Conservation (phyloP, 2,113 vertebrate species). For the Cyrtonyx montezumae region DNA sequence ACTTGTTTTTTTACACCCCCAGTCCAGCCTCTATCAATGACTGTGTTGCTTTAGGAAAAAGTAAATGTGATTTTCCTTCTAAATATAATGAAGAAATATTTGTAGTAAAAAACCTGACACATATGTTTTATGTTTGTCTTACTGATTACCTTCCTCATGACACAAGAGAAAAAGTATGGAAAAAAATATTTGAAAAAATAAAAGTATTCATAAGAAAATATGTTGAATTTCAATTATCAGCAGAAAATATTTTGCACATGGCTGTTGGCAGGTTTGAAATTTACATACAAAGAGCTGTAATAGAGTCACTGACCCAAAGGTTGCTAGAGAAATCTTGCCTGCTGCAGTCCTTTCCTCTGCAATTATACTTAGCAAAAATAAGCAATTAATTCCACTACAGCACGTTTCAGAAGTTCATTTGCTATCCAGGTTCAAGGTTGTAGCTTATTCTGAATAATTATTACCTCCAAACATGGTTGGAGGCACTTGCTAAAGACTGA, state of each 20-base stretch:
- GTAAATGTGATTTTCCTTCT: neutral
- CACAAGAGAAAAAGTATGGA: neutral
- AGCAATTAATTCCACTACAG: neutral
- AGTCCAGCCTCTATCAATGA: neutral
- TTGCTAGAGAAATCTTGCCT: neutral
- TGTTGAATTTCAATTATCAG: neutral
- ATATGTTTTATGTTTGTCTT: neutral
- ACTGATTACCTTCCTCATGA: neutral
- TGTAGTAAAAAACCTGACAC: conserved; percentile 29
- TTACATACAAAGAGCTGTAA: neutral
- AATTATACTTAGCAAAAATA: neutral
- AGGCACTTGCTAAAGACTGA: neutral
- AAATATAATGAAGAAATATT: neutral
- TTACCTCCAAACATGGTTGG: neutral
- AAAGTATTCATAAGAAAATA: neutral
- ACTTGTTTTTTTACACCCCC: neutral
- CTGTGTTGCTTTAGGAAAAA: neutral
- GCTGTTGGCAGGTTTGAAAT: neutral
- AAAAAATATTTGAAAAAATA: neutral
- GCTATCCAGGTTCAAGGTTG: neutral
- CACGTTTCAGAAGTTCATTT: neutral
- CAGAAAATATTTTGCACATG: neutral
- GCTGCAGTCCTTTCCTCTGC: neutral
- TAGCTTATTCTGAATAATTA: neutral
- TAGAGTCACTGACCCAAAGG: neutral